These are phyloP conservation scores for Petaurus breviceps DNA, from an alignment of 2,113 vertebrate species.

Conservation along the genomic window DNA sequence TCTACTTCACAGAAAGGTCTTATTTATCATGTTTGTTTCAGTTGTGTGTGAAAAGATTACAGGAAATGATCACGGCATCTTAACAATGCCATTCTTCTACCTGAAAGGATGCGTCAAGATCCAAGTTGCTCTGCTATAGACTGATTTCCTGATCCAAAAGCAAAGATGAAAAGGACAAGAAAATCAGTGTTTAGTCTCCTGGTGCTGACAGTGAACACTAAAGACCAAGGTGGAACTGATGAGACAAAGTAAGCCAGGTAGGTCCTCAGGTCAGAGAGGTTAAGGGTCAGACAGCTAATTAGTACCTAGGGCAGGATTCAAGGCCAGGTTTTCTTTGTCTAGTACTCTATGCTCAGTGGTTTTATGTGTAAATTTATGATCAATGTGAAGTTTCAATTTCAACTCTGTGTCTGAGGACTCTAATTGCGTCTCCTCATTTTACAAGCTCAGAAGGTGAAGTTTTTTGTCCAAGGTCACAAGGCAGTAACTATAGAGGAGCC, in stretches of 20 bases:
- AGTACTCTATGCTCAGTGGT: neutral
- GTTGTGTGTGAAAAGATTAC: accelerated
- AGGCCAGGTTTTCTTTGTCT: neutral
- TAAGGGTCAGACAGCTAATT: neutral
- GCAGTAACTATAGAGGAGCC: neutral
- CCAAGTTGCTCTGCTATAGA: neutral
- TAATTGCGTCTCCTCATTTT: neutral
- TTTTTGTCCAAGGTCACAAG: neutral
- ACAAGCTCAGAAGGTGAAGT: neutral
- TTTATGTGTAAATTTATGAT: neutral
- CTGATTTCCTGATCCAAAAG: neutral
- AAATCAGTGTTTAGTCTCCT: conserved; percentile 23
- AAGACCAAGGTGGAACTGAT: neutral
- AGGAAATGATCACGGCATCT: neutral
- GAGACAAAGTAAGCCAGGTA: neutral
- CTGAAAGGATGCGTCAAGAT: neutral
- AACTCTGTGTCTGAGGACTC: neutral
- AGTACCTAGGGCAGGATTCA: neutral
- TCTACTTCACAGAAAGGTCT: neutral
- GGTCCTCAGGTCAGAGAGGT: neutral
- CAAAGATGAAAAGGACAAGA: neutral
- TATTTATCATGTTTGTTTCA: neutral
- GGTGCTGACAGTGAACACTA: neutral
- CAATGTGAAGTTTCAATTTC: neutral
- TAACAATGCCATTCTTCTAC: accelerated